Conservation (phyloP, 2,113 vertebrate species). For the Vimba vimba region DNA sequence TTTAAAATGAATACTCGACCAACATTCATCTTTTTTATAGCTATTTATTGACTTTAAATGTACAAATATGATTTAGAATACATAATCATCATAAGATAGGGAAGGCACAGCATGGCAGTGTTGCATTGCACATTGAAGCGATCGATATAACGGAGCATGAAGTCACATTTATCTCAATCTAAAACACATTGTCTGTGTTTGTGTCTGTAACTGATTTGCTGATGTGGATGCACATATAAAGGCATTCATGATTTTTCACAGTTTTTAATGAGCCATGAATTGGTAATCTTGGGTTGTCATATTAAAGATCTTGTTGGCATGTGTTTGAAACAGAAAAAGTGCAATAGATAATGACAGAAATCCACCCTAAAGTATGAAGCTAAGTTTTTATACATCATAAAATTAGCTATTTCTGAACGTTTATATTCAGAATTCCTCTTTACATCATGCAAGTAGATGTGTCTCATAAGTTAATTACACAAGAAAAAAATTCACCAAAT, state of each 20-base stretch:
- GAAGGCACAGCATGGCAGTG: conserved; percentile 77
- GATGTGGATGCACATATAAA: conserved; percentile 8
- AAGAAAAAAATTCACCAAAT: not conserved
- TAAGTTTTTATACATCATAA: not conserved
- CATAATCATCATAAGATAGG: conserved; percentile 45
- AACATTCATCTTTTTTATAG: conserved; percentile 54
- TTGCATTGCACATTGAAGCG: conserved; percentile 71
- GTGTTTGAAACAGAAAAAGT: not conserved
- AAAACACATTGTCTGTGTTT: conserved; percentile 63
- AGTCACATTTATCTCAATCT: conserved; percentile 51
- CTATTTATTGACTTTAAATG: conserved; percentile 64
- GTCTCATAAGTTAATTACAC: conserved; percentile 1
- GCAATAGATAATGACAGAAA: not conserved
- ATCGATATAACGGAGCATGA: conserved; percentile 59
- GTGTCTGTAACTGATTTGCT: conserved; percentile 45
- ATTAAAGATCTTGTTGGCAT: not conserved
- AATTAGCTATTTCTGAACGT: not conserved
- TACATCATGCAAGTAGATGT: not conserved
- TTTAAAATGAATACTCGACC: not conserved
- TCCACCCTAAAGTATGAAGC: no score
- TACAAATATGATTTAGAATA: conserved; percentile 69
- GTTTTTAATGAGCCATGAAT: conserved; percentile 32
- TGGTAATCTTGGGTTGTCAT: not conserved
- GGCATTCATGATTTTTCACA: conserved; percentile 36
- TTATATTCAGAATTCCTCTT: not conserved